Evolutionary conservation across 2,113 vertebrate genomes (phyloP), one percentile per base, ranked within the genome.

Genomic region (Furnarius figulus): DNA sequence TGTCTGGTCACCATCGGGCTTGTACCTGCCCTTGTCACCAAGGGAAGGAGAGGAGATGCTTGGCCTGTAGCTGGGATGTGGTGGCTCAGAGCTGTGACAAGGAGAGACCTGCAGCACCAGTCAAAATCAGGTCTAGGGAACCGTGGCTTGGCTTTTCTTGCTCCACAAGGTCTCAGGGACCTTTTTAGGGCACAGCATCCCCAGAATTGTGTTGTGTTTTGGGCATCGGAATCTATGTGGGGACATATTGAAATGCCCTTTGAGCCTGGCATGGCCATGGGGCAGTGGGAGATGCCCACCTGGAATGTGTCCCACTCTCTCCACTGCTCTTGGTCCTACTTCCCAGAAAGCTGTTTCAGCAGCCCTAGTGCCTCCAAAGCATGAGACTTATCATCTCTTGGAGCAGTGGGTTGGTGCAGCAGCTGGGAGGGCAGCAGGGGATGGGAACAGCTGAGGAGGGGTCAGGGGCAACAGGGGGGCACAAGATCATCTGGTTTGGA

Each of bases 261-360:
- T 71, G 70, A 79, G 33, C 21, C 18, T 47, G 24, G 13, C 0
- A 0, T 66, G 39, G 47, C 77, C 8, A 0, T 20, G 42, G 5
- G 1, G 37, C 37, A 31, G 58, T 61, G 49, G 44, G 27, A 0
- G 1, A 12, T 83, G 35, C 66, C 61, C 27, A 47, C 56, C 28
- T 0, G 0, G 59, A 35, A 12, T 2, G 1, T 79, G 44, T 61
- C 42, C 21, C 0, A 0, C 27, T 94, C 20, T 63, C 39, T 47
- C 17, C 40, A 7, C 30, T 63, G 23, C 17, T 3, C 20, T 50
- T 28, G 61, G 27, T 78, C 33, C 35, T 77, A 42, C 84, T 87
- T 49, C 68, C 46, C 42, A 63, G 46, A 67, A 74, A 62, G 12
- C 35, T 85, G 16, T 37, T 87, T 37, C 73, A 78, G 65, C 31